A percentile compares a stretch with the other conserved stretches of the same genome.
Conservation (phyloP, 2,888 invertebrate species). For the Volucella inanis region DNA sequence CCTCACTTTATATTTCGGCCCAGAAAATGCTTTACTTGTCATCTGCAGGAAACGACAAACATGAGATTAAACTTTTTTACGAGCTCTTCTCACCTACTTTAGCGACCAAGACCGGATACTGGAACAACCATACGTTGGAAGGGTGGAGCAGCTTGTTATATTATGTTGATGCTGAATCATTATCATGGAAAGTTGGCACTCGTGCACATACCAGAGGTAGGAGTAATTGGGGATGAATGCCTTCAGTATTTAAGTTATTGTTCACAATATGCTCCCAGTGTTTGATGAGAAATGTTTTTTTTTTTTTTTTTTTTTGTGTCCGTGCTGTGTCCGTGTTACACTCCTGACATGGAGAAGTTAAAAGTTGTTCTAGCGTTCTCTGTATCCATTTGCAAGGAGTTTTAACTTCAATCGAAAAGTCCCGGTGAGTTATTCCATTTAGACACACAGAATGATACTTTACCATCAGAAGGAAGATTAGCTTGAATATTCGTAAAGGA, state of each 20-base stretch:
- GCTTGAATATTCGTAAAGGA: background rate
- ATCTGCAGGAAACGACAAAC: constrained; percentile 41
- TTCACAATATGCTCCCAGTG: constrained; percentile 23
- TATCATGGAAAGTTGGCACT: constrained; percentile 29
- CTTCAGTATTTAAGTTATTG: constrained; percentile 17
- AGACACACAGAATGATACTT: background rate
- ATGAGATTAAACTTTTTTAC: constrained; percentile 31
- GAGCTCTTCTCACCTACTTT: background rate
- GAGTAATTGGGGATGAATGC: background rate
- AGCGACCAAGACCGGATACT: background rate
- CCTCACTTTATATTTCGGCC: background rate
- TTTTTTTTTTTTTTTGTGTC: background rate
- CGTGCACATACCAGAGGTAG: constrained; percentile 19
- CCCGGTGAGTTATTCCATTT: constrained; percentile 19
- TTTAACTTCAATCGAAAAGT: constrained; percentile 41
- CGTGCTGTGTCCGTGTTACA: too few relatives aligned
- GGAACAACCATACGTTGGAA: background rate
- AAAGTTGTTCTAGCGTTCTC: background rate
- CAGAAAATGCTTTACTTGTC: constrained; percentile 26
- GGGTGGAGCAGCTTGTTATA: constrained; percentile 11
- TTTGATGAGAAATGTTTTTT: constrained; percentile 32
- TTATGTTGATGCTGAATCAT: constrained; percentile 61
- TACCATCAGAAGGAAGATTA: background rate
- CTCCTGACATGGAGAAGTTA: background rate
- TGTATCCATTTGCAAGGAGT: background rate